Percentiles rank a stretch among this genome's conserved stretches.
phyloP scores from a whole-genome alignment of 2,888 invertebrate species.

The Digitonthophagus gazella region DNA sequence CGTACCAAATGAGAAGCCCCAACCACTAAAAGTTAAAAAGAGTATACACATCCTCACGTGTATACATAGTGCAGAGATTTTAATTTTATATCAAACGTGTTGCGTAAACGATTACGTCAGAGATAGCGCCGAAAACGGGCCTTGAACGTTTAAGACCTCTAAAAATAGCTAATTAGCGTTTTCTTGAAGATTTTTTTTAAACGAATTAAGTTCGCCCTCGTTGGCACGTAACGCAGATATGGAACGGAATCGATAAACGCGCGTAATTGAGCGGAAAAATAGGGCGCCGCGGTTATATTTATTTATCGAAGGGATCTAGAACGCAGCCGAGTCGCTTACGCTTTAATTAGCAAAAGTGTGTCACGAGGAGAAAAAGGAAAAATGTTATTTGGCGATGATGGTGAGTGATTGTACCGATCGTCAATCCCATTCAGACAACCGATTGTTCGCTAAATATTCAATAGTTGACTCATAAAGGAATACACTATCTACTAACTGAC shows the following conservation, averaged over 20 bases:
- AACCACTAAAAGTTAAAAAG: background rate
- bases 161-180: background rate
- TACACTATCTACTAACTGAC: no score
- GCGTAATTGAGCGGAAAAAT: background rate
- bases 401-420: no score
- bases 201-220: background rate
- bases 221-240: background rate
- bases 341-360: background rate
- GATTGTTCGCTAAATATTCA: no score
- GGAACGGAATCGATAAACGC: background rate
- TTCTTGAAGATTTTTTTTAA: background rate
- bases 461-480: no score
- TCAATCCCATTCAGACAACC: no score
- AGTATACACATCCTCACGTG: background rate
- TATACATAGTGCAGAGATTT: background rate
- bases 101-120: background rate
- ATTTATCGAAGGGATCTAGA: background rate
- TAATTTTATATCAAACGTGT: background rate
- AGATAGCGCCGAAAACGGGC: background rate
- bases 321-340: background rate
- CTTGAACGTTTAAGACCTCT: background rate
- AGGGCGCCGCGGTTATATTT: background rate
- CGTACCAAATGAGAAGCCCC: background rate
- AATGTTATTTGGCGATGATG: no score
- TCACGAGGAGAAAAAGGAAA: background rate